These are phyloP conservation scores for Leucoraja erinaceus DNA, from an alignment of 2,113 vertebrate genomes.

Conservation along the genomic window DNA sequence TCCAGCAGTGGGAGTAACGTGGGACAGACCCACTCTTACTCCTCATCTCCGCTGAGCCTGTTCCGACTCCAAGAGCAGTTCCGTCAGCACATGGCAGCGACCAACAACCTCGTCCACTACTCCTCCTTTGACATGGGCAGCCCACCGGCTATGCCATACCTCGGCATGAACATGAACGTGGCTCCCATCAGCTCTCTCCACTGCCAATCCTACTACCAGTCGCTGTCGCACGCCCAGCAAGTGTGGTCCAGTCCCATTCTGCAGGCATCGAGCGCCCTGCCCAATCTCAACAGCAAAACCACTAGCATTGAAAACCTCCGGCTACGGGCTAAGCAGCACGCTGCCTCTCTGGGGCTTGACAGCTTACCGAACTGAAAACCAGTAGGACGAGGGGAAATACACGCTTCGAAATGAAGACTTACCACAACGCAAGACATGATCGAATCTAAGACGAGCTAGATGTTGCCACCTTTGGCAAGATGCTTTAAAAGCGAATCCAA, in stretches of 20 bases:
- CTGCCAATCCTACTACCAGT: slow-evolving; percentile 97
- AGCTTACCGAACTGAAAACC: slow-evolving; percentile 80
- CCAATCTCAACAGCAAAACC: slow-evolving; percentile 94
- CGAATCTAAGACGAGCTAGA: background rate
- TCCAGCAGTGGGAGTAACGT: slow-evolving; percentile 61
- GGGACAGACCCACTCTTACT: slow-evolving; percentile 84
- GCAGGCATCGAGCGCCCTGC: slow-evolving; percentile 68
- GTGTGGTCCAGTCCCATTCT: slow-evolving; percentile 88
- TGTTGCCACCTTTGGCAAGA: background rate
- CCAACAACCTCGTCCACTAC: slow-evolving; percentile 95
- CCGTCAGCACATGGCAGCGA: slow-evolving; percentile 97
- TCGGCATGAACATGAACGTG: slow-evolving; percentile 87
- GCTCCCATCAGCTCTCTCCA: slow-evolving; percentile 79
- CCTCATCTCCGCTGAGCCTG: slow-evolving; percentile 92
- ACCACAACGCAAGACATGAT: background rate
- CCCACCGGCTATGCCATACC: slow-evolving; percentile 79
- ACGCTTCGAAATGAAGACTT: background rate
- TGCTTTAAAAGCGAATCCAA: background rate
- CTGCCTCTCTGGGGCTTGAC: slow-evolving; percentile 87
- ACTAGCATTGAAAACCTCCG: slow-evolving; percentile 96
- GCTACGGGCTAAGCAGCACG: slow-evolving; percentile 91
- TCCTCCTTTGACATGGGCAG: slow-evolving; percentile 88
- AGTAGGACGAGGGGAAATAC: background rate
- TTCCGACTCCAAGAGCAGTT: slow-evolving; percentile 98
- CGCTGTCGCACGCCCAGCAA: slow-evolving; percentile 86